Evolutionary conservation across 2,113 vertebrate species (phyloP).

Genomic region (Balaenoptera acutorostrata): DNA sequence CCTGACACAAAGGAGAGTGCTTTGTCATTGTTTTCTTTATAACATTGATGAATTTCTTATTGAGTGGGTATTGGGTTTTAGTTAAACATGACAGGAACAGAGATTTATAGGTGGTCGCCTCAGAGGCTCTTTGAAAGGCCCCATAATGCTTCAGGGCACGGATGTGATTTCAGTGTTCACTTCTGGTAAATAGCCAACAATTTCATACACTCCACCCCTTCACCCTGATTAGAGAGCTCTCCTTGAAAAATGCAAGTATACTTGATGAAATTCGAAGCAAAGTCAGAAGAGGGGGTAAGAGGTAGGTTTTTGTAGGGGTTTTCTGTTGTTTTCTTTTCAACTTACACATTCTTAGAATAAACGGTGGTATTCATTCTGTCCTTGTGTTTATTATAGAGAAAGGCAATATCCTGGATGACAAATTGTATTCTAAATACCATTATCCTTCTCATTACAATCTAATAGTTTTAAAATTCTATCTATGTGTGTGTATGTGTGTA

Average conservation of each 20-base stretch:
- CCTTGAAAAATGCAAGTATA: constrained; percentile 71
- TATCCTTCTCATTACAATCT: neutral
- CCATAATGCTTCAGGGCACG: constrained; percentile 81
- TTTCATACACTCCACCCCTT: constrained; percentile 58
- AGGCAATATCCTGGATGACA: neutral
- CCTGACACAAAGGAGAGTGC: constrained; percentile 87
- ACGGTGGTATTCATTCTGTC: neutral
- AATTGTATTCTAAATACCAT: neutral
- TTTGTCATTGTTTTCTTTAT: constrained; percentile 91
- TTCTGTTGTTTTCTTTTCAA: neutral
- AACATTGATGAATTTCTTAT: constrained; percentile 92
- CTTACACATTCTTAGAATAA: neutral
- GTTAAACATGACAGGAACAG: constrained; percentile 86
- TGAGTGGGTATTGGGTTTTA: constrained; percentile 94
- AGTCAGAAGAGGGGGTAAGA: neutral
- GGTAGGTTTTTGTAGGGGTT: neutral
- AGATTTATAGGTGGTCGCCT: constrained; percentile 89
- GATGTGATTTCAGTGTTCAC: constrained; percentile 72
- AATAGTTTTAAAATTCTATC: neutral
- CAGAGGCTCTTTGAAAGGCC: constrained; percentile 86
- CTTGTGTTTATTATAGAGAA: neutral
- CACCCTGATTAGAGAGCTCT: constrained; percentile 72
- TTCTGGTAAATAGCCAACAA: constrained; percentile 73
- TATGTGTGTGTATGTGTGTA: too few species aligned
- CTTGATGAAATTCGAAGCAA: neutral